Evolutionary conservation across 23 tunicate genomes (phyloP), one percentile per base, ranked within the genome.

Genomic region (Ascidia mentula): DNA sequence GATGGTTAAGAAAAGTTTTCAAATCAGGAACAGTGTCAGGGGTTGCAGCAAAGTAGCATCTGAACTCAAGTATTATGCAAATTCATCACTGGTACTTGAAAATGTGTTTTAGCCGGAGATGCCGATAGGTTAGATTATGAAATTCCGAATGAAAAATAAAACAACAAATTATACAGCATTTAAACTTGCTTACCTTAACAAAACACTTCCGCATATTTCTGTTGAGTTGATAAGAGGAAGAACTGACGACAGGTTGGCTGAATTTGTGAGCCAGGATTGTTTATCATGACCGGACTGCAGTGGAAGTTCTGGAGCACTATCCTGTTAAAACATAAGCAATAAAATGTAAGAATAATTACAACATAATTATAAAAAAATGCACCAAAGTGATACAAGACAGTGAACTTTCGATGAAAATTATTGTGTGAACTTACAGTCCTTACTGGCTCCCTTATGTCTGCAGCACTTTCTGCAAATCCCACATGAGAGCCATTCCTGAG

Each of bases 41-140:
- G 15, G 87, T 75, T 30, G 70, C 31, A 30, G 89, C 86, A 34
- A 90, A 45, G 38, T 86, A 80, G 75, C 83, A 85, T 77, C 84
- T 90, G 32, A 34, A 45, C 30, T 45, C 28, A 71, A 71, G 15
- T 42, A 15, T 42, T 15, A 42, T 42, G 15, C 53, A 9, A 42
- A 42, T 42, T 42, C 12, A 9, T 42, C 53, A 42, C 53, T 42
- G 53, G 15, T 42, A 42, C 1, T 53, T 53, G 7, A 9, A 6
- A 6, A 3, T 42, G 15, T 42, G 53, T 42, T 42, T 42, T 42
- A n/a, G n/a, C n/a, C n/a, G n/a, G n/a, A n/a, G n/a, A n/a, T n/a
- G n/a, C n/a, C n/a, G n/a, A n/a, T n/a, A n/a, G n/a, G n/a, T n/a
- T n/a, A n/a, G n/a, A n/a, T 42, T 42, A 15, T 42, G 12, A 42